Percentiles rank a stretch among this genome's conserved stretches.
Evolutionary conservation across 1,140 invertebrate species (phyloP).

Genomic region (Plutomurus gul): DNA sequence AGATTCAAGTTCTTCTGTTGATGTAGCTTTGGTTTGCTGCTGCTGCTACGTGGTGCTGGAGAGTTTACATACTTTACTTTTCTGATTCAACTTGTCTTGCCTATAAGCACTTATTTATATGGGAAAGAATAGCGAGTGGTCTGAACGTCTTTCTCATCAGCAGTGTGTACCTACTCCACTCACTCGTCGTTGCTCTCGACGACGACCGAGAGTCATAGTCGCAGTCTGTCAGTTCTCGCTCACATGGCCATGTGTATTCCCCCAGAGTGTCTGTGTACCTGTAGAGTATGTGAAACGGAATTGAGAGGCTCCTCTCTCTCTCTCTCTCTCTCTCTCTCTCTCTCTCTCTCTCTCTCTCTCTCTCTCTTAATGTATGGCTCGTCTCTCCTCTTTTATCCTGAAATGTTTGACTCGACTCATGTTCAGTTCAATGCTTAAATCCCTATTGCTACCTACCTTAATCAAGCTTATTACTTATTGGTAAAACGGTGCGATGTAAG

Average conservation of each 20-base stretch:
- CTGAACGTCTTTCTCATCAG: neutral
- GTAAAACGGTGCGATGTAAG: neutral
- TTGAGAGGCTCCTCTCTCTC: neutral
- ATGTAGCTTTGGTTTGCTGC: neutral
- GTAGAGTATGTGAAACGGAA: too few species aligned
- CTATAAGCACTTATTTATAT: neutral
- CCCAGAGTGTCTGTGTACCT: too few species aligned
- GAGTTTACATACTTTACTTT: neutral
- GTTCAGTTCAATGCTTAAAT: neutral
- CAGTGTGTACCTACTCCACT: neutral
- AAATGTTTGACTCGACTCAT: neutral
- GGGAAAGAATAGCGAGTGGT: neutral
- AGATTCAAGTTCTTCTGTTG: neutral
- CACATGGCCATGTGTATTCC: too few species aligned
- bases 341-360: neutral
- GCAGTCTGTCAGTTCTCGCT: too few species aligned
- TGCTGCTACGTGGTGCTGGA: neutral
- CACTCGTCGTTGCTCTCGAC: neutral
- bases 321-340: neutral
- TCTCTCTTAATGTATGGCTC: neutral
- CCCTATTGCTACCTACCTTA: neutral
- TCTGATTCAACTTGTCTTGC: neutral
- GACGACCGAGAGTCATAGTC: too few species aligned
- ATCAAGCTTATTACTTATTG: slow-evolving; percentile 12
- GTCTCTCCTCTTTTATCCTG: neutral